Percentiles rank a stretch among this genome's conserved stretches.
phyloP scores from a whole-genome alignment of 2,888 invertebrate genomes.

The Hypomecis atomaria region DNA sequence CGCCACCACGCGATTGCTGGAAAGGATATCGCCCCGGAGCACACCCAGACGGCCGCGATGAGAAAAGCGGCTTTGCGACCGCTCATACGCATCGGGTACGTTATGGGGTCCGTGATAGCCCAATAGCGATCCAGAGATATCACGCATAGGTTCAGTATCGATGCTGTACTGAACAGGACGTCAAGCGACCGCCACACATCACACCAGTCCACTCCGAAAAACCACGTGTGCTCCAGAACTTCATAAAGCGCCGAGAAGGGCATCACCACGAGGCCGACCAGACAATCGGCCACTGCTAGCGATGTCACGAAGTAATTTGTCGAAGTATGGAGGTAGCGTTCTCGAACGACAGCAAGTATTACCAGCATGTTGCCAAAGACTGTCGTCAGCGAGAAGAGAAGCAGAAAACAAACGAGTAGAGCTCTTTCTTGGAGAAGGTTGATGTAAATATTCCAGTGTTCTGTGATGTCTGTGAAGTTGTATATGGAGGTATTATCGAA shows the following conservation, averaged over 20 bases:
- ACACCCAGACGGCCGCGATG: slow-evolving; percentile 98
- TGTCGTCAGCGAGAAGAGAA: slow-evolving; percentile 95
- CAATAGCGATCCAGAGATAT: slow-evolving; percentile 98
- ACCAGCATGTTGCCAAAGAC: slow-evolving; percentile 98
- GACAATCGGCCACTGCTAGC: slow-evolving; percentile 97
- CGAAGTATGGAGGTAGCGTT: slow-evolving; percentile 97
- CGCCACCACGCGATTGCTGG: slow-evolving; percentile 99
- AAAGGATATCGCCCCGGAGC: slow-evolving; percentile 98
- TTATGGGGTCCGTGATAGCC: slow-evolving; percentile 99
- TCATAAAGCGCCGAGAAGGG: slow-evolving; percentile 97
- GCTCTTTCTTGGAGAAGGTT: slow-evolving; percentile 87
- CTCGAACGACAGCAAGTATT: slow-evolving; percentile 95
- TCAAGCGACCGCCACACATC: slow-evolving; percentile 99
- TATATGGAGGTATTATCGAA: slow-evolving; percentile 63
- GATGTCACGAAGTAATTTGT: slow-evolving; percentile 99
- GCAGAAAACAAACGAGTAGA: slow-evolving; percentile 91
- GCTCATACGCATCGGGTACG: slow-evolving; percentile 98
- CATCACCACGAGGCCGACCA: slow-evolving; percentile 99
- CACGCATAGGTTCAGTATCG: slow-evolving; percentile 98
- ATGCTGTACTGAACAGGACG: slow-evolving; percentile 98
- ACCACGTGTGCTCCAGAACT: slow-evolving; percentile 95
- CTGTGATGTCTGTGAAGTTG: slow-evolving; percentile 63
- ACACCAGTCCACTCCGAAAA: slow-evolving; percentile 98
- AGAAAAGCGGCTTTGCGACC: slow-evolving; percentile 93
- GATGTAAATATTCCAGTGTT: slow-evolving; percentile 78